Percentiles rank a stretch among this genome's conserved stretches.
Evolutionary conservation across 1,140 invertebrate genomes (phyloP).

Genomic region (Harpegnathos saltator): DNA sequence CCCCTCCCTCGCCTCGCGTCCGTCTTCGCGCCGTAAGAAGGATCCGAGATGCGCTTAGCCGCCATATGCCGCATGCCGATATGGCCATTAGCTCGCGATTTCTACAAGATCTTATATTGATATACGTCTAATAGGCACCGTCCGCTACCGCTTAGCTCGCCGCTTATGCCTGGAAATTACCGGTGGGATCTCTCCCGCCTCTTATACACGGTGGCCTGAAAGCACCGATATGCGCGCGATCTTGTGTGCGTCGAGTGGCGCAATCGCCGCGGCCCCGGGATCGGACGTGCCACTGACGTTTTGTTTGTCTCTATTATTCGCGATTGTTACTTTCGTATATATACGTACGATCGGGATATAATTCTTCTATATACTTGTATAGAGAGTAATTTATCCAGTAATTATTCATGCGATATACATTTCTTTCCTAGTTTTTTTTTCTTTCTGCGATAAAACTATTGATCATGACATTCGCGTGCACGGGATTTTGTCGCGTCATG

Average conservation of each 20-base stretch:
- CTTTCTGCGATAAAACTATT: no score
- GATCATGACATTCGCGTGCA: neutral
- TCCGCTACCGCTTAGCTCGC: conserved; percentile 75
- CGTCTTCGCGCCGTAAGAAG: conserved; percentile 36
- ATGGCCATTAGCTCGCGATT: conserved; percentile 78
- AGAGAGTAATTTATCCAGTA: no score
- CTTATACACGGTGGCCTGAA: neutral
- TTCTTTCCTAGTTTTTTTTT: neutral
- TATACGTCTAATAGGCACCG: conserved; percentile 80
- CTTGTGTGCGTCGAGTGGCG: no score
- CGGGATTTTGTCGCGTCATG: no score
- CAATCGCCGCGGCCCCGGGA: neutral
- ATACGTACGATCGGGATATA: no score
- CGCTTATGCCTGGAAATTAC: conserved; percentile 71
- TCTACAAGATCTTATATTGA: conserved; percentile 80
- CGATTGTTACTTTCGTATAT: no score
- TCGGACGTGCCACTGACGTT: neutral
- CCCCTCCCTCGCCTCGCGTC: conserved; percentile 29
- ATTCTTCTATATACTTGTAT: no score
- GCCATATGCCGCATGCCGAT: conserved; percentile 77
- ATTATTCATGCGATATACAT: no score
- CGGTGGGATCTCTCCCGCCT: conserved; percentile 51
- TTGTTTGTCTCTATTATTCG: neutral
- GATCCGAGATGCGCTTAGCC: conserved; percentile 58
- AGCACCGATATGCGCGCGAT: neutral